A percentile compares a stretch with the other conserved stretches of the same genome.
phyloP scores from a whole-genome alignment of 2,888 invertebrate genomes.

The Steromphala cineraria region DNA sequence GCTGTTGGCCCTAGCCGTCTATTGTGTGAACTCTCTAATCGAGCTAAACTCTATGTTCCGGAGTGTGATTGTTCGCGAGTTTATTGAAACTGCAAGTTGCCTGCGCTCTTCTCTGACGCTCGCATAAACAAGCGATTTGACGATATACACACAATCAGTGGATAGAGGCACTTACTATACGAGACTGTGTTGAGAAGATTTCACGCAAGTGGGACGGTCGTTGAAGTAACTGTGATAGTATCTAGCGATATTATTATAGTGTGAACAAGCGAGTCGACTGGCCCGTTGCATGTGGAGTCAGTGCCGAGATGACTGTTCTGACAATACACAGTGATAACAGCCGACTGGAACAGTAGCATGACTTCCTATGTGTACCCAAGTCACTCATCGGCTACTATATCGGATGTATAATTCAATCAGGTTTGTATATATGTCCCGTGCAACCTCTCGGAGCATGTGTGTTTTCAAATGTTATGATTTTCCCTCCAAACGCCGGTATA shows the following conservation, averaged over 20 bases:
- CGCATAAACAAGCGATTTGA: conserved; percentile 15
- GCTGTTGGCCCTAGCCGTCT: conserved; percentile 27
- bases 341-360: too few relatives aligned
- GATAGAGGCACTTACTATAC: background rate
- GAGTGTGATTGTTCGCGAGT: conserved; percentile 27
- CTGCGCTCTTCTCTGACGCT: conserved; percentile 1
- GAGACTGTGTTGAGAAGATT: background rate
- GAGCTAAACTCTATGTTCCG: conserved; percentile 36
- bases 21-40: conserved; percentile 49
- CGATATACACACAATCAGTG: background rate
- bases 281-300: background rate
- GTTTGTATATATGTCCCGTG: background rate
- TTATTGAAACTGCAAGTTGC: conserved; percentile 13
- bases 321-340: background rate
- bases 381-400: background rate
- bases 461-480: conserved; percentile 14
- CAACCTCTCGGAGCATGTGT: background rate
- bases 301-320: background rate
- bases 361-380: too few relatives aligned
- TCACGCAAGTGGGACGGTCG: conserved; percentile 2
- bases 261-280: background rate
- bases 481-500: conserved; percentile 15
- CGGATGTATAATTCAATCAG: conserved; percentile 11
- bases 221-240: background rate
- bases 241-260: conserved; percentile 1